Conservation (phyloP, 2,888 invertebrate species). For the Amphiduros pacificus region DNA sequence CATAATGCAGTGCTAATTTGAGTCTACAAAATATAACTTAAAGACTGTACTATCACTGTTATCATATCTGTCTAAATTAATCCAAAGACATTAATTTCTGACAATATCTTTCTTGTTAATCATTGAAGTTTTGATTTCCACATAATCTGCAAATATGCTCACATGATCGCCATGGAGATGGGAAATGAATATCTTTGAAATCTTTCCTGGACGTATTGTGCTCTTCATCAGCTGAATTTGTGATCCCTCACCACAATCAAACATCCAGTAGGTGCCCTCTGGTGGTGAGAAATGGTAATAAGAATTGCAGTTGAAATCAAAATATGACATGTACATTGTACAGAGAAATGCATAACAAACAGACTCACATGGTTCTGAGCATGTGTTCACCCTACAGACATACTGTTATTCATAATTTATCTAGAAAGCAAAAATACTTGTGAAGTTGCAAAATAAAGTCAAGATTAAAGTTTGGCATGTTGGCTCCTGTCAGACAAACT, state of each 20-base stretch:
- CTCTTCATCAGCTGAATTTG: constrained; percentile 60
- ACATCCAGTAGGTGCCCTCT: constrained; percentile 60
- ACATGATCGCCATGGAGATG: constrained; percentile 63
- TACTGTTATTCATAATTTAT: too few relatives aligned
- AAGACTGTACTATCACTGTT: not conserved
- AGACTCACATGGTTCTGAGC: too few relatives aligned
- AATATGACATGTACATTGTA: too few relatives aligned
- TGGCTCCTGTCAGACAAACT: too few relatives aligned
- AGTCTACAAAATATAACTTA: not conserved
- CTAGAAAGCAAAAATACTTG: too few relatives aligned
- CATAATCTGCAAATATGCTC: constrained; percentile 27
- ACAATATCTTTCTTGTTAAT: not conserved
- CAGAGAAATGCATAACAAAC: too few relatives aligned
- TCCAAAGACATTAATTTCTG: not conserved
- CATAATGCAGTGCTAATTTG: too few relatives aligned
- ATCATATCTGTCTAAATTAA: not conserved
- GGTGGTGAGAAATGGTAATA: constrained; percentile 8
- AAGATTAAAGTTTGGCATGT: too few relatives aligned
- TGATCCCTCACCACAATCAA: constrained; percentile 63
- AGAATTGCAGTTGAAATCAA: too few relatives aligned
- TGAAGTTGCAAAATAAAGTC: too few relatives aligned
- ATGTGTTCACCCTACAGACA: too few relatives aligned
- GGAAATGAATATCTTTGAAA: constrained; percentile 60
- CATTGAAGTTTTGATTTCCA: not conserved
- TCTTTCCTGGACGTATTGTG: constrained; percentile 48